Conservation (phyloP, 2,888 invertebrate genomes). For the Rhamnusium bicolor region DNA sequence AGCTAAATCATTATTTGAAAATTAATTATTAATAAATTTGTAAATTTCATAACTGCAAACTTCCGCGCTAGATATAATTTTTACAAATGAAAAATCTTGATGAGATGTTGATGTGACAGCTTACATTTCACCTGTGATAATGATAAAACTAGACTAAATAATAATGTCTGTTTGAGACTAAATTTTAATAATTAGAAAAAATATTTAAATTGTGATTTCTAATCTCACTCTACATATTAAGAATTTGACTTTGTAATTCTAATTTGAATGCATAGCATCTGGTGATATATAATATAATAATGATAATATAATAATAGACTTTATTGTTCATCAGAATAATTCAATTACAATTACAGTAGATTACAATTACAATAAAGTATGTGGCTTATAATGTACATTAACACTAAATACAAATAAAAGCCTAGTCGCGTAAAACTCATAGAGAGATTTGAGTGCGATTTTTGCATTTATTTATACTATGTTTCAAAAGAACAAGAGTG, state of each 20-base stretch:
- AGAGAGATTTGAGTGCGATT: too few relatives aligned
- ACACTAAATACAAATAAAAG: too few relatives aligned
- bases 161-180: background rate
- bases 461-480: too few relatives aligned
- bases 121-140: background rate
- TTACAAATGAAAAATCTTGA: background rate
- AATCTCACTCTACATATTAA: background rate
- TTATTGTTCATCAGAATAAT: too few relatives aligned
- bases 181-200: background rate
- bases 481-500: too few relatives aligned
- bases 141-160: background rate
- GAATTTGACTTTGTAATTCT: background rate
- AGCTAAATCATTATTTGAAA: background rate
- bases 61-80: too few relatives aligned
- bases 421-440: too few relatives aligned
- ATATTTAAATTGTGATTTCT: background rate
- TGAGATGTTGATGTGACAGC: background rate
- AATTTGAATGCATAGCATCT: background rate
- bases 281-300: too few relatives aligned
- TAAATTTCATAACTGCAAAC: background rate
- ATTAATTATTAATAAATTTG: background rate
- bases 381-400: too few relatives aligned
- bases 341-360: too few relatives aligned
- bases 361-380: too few relatives aligned
- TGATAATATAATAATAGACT: too few relatives aligned